These are phyloP conservation scores for Tachycineta bicolor DNA, from an alignment of 2,113 vertebrate species.

Conservation along the genomic window DNA sequence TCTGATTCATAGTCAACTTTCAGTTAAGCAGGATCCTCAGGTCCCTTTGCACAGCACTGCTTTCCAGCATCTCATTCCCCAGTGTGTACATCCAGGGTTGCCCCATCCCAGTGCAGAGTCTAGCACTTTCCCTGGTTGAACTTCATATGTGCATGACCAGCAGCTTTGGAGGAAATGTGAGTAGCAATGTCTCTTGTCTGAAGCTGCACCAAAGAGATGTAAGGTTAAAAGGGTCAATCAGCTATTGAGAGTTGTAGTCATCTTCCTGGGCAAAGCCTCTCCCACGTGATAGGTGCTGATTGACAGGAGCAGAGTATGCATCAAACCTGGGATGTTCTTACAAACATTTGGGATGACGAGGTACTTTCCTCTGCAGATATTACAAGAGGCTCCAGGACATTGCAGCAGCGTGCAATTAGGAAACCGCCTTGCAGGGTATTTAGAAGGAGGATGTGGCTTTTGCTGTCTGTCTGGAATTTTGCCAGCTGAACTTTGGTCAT, in stretches of 20 bases:
- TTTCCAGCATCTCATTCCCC: not conserved
- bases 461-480: not conserved
- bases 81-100: not conserved
- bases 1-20: not conserved
- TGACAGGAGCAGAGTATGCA: not conserved
- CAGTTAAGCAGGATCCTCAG: not conserved
- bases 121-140: not conserved
- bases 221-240: not conserved
- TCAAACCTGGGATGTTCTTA: not conserved
- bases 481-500: not conserved
- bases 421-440: not conserved
- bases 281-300: not conserved
- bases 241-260: not conserved
- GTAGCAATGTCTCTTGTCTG: not conserved
- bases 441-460: not conserved
- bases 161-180: not conserved
- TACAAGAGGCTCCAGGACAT: not conserved
- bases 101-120: not conserved
- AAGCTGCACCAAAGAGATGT: not conserved
- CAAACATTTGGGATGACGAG: not conserved
- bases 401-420: not conserved
- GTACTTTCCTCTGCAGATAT: not conserved
- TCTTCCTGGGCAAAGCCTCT: not conserved
- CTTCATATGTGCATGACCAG: not conserved
- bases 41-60: not conserved